Percentiles rank a stretch among this genome's conserved stretches.
phyloP scores from a whole-genome alignment of 2,113 vertebrate species.

The Pterocles gutturalis region DNA sequence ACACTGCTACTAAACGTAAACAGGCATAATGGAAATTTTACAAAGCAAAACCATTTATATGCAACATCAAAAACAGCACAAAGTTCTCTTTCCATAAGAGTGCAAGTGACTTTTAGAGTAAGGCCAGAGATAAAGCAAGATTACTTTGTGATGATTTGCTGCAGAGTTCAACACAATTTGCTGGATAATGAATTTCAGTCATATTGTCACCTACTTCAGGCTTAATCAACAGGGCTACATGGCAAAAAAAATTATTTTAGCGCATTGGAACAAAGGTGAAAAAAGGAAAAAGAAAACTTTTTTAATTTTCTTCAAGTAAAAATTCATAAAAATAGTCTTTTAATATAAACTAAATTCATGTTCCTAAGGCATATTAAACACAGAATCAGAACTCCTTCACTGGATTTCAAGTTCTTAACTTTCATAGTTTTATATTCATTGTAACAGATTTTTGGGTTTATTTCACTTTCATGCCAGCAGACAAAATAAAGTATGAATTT shows the following conservation, averaged over 20 bases:
- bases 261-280: conserved; percentile 69
- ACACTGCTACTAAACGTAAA: neutral
- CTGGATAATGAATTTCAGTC: conserved; percentile 80
- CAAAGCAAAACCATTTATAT: conserved; percentile 50
- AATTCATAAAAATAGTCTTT: conserved; percentile 45
- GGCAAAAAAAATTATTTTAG: conserved; percentile 71
- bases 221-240: conserved; percentile 73
- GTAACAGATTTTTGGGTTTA: neutral
- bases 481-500: neutral
- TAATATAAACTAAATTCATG: conserved; percentile 59
- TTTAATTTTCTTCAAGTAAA: conserved; percentile 76
- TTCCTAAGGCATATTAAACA: conserved; percentile 19
- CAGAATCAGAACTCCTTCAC: conserved; percentile 25
- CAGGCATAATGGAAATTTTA: conserved; percentile 53
- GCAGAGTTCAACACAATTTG: conserved; percentile 75
- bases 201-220: conserved; percentile 71
- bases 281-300: conserved; percentile 56
- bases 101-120: conserved; percentile 69
- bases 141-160: conserved; percentile 70
- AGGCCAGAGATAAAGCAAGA: conserved; percentile 70
- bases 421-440: conserved; percentile 53
- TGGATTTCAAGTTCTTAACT: conserved; percentile 41
- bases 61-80: conserved; percentile 17
- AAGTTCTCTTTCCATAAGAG: conserved; percentile 65
- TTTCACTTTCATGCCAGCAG: conserved; percentile 20